phyloP scores from a whole-genome alignment of 2,797 vertebrate genomes.

The Peromyscus melanophrys region DNA sequence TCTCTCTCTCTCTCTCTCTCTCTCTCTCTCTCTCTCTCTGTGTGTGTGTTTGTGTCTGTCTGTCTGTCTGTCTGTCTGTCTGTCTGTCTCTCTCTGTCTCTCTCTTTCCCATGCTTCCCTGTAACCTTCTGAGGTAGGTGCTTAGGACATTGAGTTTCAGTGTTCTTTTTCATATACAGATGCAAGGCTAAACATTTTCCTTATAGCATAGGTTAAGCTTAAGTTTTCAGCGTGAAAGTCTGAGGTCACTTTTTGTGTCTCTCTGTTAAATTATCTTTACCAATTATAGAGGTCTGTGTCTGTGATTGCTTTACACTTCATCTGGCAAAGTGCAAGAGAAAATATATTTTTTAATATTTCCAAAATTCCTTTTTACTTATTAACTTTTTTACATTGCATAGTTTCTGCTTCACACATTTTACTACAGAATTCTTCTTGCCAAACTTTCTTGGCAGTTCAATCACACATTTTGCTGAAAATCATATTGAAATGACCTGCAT shows the following conservation, averaged over 20 bases:
- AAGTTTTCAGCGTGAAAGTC: not conserved
- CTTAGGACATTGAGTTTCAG: not conserved
- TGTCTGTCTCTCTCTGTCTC: fast-evolving
- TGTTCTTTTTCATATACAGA: not conserved
- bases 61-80: too few relatives aligned
- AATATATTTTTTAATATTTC: not conserved
- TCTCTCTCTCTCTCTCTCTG: not conserved
- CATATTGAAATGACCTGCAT: not conserved
- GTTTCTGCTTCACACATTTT: conserved; percentile 12
- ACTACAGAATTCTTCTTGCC: not conserved
- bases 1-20: not conserved
- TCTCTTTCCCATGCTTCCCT: too few relatives aligned
- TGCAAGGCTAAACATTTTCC: not conserved
- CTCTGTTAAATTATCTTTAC: not conserved
- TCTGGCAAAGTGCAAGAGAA: not conserved
- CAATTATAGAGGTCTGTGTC: not conserved
- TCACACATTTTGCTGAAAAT: not conserved
- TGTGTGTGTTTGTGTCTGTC: too few relatives aligned
- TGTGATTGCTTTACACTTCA: not conserved
- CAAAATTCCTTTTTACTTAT: not conserved
- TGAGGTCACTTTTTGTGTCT: not conserved
- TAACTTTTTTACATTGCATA: not conserved
- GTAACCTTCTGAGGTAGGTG: not conserved
- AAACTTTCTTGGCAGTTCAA: not conserved
- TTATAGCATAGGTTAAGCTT: not conserved